Percentiles rank a stretch among this genome's conserved stretches.
Conservation (phyloP, 2,888 invertebrate genomes). For the Charanyca ferruginea region DNA sequence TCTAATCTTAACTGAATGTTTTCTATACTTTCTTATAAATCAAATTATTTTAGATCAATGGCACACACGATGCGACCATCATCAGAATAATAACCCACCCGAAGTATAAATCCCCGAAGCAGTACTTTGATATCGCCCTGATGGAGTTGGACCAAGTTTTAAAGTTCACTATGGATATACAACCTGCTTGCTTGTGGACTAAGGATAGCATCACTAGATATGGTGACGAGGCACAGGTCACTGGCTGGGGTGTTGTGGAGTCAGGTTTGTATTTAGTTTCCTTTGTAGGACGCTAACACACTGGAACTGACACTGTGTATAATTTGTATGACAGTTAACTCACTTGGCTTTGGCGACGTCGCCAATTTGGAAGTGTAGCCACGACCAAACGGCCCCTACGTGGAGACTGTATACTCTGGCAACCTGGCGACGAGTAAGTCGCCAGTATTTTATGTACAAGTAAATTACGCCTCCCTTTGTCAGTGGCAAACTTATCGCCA, state of each 20-base stretch:
- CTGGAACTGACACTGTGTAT: too few relatives aligned
- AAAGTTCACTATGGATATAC: constrained; percentile 67
- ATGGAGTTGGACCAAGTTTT: constrained; percentile 71
- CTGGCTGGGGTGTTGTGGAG: constrained; percentile 81
- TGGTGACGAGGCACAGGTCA: constrained; percentile 69
- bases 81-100: constrained; percentile 74
- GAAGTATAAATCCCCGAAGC: constrained; percentile 73
- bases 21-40: background rate
- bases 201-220: constrained; percentile 63
- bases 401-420: too few relatives aligned
- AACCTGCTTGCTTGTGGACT: constrained; percentile 81
- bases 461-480: too few relatives aligned
- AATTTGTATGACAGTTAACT: too few relatives aligned
- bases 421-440: too few relatives aligned
- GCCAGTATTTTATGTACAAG: too few relatives aligned
- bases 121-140: constrained; percentile 80
- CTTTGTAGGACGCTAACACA: too few relatives aligned
- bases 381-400: too few relatives aligned
- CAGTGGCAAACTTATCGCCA: too few relatives aligned
- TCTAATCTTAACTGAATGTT: background rate
- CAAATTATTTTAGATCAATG: background rate
- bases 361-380: too few relatives aligned
- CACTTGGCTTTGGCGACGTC: too few relatives aligned
- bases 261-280: constrained; percentile 65
- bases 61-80: constrained; percentile 62